Base-by-base conservation (phyloP, 1,140 invertebrate genomes). In the Euschistus heros region DNA sequence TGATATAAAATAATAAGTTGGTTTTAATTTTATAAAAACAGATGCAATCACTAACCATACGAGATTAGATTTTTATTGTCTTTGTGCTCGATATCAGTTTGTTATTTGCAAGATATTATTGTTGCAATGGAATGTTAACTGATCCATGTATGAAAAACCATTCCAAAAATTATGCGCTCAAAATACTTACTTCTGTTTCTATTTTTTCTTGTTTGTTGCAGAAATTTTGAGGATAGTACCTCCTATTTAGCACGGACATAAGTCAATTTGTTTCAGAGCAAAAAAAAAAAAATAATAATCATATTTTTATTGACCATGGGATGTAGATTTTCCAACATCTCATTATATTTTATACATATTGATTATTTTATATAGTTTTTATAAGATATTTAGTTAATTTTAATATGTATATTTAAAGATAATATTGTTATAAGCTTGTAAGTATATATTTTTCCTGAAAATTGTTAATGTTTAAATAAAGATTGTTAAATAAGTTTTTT, bases 141-240 rank as follows among this genome's bases (percentile, higher is more conserved):
- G 47, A 20, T 50, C 33, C 8, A 37, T 37, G 7, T 37, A 37
- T 37, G 33, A 37, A 37, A 37, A 37, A 10, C 13, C 33, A 37
- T 37, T 37, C 33, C 33, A 37, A 37, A n/a, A 37, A 37, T 37
- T 37, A 6, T 37, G 10, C 5, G 47, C n/a, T 50, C 47, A 18
- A 44, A 50, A 50, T 50, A 4, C 20, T 50, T 50, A 50, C 47
- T 37, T 37, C 47, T 50, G 24, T 57, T 26, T 57, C 20, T 24
- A 57, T 57, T 22, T 8, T 24, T 24, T 24, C 24, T 57, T 26
- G 18, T 57, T 57, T 24, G 18, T 57, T 57, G 18, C 54, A 57
- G 54, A 26, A 57, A 57, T 57, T 57, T 57, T 57, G 54, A 17
- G 18, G 54, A 57, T 24, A 57, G 54, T 57, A 57, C 54, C 7